Evolutionary conservation across 2,888 invertebrate genomes (phyloP), one percentile per base, ranked within the genome.

Genomic region (Augochlorella aurata): DNA sequence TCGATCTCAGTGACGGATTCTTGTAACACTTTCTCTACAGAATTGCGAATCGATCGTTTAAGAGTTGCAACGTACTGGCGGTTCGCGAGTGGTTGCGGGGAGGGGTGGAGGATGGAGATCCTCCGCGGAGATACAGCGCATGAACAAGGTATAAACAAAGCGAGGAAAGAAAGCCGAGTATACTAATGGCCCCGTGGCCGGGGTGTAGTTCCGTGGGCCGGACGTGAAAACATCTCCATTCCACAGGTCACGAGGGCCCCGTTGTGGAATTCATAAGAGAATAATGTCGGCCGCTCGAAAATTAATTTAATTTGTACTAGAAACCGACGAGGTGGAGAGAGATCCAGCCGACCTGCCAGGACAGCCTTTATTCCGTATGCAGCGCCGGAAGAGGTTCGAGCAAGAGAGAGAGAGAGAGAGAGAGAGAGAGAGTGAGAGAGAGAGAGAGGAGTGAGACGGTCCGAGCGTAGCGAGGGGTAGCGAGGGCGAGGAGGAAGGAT

Each of bases 241-340:
- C 85, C 82, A 74, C 83, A 85, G 89, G 81, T 82, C 89, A 87
- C 83, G 86, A 45, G 87, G 67, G 87, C 85, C 86, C 75, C 71
- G 85, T 73, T 65, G 79, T 78, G 88, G 92, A 91, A 92, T 92
- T 92, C 91, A 92, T 92, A 92, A 89, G 91, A 91, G 92, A 92
- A 86, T 92, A 92, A 92, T 92, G 91, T 88, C 87, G 88, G 90
- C 85, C 88, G 87, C 86, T 88, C 87, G 91, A 87, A 90, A 92
- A 92, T 92, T 92, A 92, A 92, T 92, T 92, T 92, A 92, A 92
- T 92, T 92, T 92, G 92, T 92, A 90, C 90, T 81, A 79, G 89
- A 87, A 89, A 89, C 88, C 89, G 86, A 86, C 79, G 80, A 81
- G 83, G 73, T 29, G 78, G 69, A 68, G 77, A 84, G 74, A 81